Evolutionary conservation across 2,113 vertebrate species (phyloP), one percentile per base, ranked within the genome.

Genomic region (western clawed frog (Xenopus tropicalis)): DNA sequence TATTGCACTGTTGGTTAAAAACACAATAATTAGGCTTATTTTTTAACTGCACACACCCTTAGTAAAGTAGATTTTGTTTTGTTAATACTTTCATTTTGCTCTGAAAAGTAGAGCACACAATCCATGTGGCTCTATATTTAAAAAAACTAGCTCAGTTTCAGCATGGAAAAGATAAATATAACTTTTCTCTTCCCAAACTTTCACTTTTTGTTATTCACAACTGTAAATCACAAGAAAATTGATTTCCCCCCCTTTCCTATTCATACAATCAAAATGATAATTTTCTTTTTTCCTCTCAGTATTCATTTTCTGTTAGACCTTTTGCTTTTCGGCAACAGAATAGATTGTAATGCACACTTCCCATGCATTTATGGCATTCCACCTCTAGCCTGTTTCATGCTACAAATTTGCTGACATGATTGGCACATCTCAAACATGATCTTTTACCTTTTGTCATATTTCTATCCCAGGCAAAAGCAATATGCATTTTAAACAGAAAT

Each of bases 191-290:
- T 9, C 6, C 29, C 29, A 37, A 37, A 37, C 29, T 37, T 37
- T 37, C 29, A 37, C 29, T 37, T 37, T 37, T 37, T 37, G 77
- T 14, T 69, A 62, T 74, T 68, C 12, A 51, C 56, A 78, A 75
- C 71, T 78, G 23, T 24, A 14, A 64, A 77, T 58, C 67, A 67
- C 66, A 69, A 52, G 65, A 82, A 82, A 82, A 79, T 48, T 3
- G 22, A 74, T 78, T 84, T 61, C 54, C 46, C 19, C 17, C 14
- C 3, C 29, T 37, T 37, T 37, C 5, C 29, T 37, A 75, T 76
- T 43, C 17, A 14, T 59, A 80, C 79, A 73, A 84, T 86, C 52
- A 80, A 84, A 85, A 76, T 77, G 66, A 58, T 78, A 79, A 75
- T 82, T 78, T 42, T 63, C 25, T 69, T 74, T 66, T 37, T 37